Percentiles rank a stretch among this genome's conserved stretches.
Evolutionary conservation across 1,140 invertebrate genomes (phyloP).

Genomic region (Halictus rubicundus): DNA sequence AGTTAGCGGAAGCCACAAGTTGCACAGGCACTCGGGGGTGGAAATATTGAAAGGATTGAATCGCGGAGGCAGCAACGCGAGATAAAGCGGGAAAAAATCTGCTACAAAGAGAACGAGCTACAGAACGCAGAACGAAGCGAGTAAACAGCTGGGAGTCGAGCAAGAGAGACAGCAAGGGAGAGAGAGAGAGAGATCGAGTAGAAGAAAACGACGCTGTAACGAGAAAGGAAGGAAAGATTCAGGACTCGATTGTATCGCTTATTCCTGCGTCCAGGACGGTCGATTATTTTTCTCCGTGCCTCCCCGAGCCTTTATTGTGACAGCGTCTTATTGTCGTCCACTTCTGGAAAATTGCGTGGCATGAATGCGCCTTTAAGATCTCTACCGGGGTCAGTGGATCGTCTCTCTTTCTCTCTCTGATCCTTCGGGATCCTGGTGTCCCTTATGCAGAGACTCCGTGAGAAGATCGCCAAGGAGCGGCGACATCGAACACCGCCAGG

Average conservation of each 20-base stretch:
- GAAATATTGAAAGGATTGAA: neutral
- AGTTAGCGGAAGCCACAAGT: neutral
- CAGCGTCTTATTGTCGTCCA: slow-evolving; percentile 72
- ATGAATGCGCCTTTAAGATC: slow-evolving; percentile 67
- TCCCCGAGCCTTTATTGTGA: slow-evolving; percentile 71
- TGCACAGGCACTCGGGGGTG: neutral
- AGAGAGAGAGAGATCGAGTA: neutral
- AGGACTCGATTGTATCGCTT: slow-evolving; percentile 73
- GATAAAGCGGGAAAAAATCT: neutral
- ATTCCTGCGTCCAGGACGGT: slow-evolving; percentile 61
- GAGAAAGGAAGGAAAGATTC: slow-evolving; percentile 29
- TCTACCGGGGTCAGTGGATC: slow-evolving; percentile 44
- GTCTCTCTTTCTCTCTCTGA: slow-evolving; percentile 6
- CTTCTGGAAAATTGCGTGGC: slow-evolving; percentile 76
- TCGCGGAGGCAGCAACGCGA: neutral
- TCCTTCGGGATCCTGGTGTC: slow-evolving; percentile 32
- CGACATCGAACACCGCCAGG: slow-evolving; percentile 37
- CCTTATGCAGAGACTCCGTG: slow-evolving; percentile 30
- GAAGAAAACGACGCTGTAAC: neutral
- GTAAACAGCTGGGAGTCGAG: no score
- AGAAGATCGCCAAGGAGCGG: slow-evolving; percentile 34
- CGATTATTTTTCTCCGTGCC: slow-evolving; percentile 65
- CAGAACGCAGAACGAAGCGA: neutral
- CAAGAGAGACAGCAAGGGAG: no score
- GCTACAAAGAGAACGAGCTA: no score